These are phyloP conservation scores for Danaus plexippus DNA, from an alignment of 1,140 invertebrate genomes.

Conservation along the genomic window DNA sequence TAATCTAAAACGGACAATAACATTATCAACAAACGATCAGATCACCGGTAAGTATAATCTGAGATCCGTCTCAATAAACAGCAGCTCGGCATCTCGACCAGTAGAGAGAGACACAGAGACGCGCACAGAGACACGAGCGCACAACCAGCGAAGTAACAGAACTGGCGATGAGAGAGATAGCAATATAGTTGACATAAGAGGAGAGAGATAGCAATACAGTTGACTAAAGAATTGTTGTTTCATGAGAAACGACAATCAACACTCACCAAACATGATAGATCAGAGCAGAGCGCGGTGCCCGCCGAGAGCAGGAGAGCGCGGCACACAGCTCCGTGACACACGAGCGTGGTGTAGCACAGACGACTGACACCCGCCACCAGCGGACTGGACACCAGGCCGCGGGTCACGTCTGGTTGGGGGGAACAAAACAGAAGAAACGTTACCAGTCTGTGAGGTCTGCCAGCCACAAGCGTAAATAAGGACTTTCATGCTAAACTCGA, in stretches of 20 bases:
- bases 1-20: too few species aligned
- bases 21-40: not conserved
- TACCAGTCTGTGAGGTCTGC: too few species aligned
- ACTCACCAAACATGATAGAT: slow-evolving; percentile 42
- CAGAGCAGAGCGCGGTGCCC: slow-evolving; percentile 28
- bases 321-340: slow-evolving; percentile 37
- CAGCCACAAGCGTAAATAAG: too few species aligned
- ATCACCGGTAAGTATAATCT: slow-evolving; percentile 39
- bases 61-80: slow-evolving; percentile 47
- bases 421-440: too few species aligned
- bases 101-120: slow-evolving; percentile 35
- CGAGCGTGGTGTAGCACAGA: slow-evolving; percentile 36
- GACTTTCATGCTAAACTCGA: too few species aligned
- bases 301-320: slow-evolving; percentile 30
- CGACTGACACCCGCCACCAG: slow-evolving; percentile 35
- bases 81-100: slow-evolving; percentile 60
- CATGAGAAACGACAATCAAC: not conserved
- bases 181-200: too few species aligned
- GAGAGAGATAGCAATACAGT: too few species aligned
- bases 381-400: slow-evolving; percentile 21
- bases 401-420: slow-evolving; percentile 23
- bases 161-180: slow-evolving; percentile 23
- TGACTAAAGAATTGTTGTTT: not conserved
- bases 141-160: slow-evolving; percentile 46
- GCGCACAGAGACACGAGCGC: slow-evolving; percentile 27